Conservation (phyloP, 2,113 vertebrate species). For the Boleophthalmus pectinirostris region DNA sequence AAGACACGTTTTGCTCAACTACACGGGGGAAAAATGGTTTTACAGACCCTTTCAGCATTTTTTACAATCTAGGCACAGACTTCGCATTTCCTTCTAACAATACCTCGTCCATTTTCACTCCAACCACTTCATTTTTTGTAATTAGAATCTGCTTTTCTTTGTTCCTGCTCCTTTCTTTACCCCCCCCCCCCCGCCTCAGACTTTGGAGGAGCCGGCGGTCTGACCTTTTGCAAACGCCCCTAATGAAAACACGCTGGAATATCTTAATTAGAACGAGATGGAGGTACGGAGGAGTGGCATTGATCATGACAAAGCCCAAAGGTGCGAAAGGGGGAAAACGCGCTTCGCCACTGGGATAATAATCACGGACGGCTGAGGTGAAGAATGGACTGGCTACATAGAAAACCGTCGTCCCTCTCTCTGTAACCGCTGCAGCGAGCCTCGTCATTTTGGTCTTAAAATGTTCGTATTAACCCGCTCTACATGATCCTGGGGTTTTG, state of each 20-base stretch:
- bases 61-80: too few species aligned
- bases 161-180: neutral
- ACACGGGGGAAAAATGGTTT: too few species aligned
- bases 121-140: neutral
- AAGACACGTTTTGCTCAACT: too few species aligned
- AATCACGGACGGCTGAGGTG: slow-evolving; percentile 30
- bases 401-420: too few species aligned
- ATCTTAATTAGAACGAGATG: slow-evolving; percentile 67
- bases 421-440: too few species aligned
- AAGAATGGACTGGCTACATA: slow-evolving; percentile 9
- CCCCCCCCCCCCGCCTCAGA: neutral
- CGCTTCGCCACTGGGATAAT: slow-evolving; percentile 26
- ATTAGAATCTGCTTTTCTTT: neutral
- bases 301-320: slow-evolving; percentile 47
- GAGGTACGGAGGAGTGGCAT: slow-evolving; percentile 33
- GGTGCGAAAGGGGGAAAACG: slow-evolving; percentile 2
- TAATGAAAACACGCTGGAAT: slow-evolving; percentile 44
- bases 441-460: too few species aligned
- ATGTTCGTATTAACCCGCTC: too few species aligned
- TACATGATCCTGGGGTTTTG: too few species aligned
- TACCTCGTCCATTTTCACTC: too few species aligned
- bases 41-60: too few species aligned
- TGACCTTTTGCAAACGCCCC: slow-evolving; percentile 61
- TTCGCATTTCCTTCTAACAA: too few species aligned
- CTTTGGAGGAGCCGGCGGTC: slow-evolving; percentile 28